Percentiles rank a stretch among this genome's conserved stretches.
These are phyloP conservation scores for Drosophila prolongata DNA, from an alignment of 2,888 invertebrate genomes.

Conservation along the genomic window DNA sequence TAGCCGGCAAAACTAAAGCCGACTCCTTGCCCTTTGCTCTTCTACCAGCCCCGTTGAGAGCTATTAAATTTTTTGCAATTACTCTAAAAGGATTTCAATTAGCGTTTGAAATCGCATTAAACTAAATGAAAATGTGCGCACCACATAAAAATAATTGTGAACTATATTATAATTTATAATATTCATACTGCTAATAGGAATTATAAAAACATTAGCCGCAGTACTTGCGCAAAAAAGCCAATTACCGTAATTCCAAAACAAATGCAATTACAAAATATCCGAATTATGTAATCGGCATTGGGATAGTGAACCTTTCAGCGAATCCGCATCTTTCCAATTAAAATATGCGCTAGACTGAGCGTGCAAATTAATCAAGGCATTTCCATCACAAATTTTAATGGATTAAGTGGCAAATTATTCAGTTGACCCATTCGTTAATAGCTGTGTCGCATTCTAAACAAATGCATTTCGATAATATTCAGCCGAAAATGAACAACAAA, in stretches of 20 bases:
- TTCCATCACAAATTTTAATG: constrained; percentile 17
- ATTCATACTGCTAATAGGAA: constrained; percentile 42
- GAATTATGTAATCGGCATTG: constrained; percentile 24
- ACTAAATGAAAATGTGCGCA: constrained; percentile 49
- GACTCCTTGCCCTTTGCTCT: constrained; percentile 4
- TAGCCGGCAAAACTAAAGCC: constrained; percentile 5
- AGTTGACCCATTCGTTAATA: constrained; percentile 35
- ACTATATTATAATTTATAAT: constrained; percentile 25
- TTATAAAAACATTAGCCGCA: constrained; percentile 48
- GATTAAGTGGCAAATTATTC: constrained; percentile 25
- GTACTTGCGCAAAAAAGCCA: constrained; percentile 42
- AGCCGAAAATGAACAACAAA: constrained; percentile 43
- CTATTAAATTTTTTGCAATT: constrained; percentile 67
- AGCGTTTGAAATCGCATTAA: constrained; percentile 57
- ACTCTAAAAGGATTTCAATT: constrained; percentile 78
- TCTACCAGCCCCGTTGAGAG: constrained; percentile 12
- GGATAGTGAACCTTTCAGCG: constrained; percentile 3
- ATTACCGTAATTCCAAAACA: constrained; percentile 65
- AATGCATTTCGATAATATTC: constrained; percentile 28
- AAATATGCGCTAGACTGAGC: constrained; percentile 2
- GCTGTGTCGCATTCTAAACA: constrained; percentile 23
- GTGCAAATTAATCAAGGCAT: constrained; percentile 31
- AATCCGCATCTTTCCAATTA: constrained; percentile 14
- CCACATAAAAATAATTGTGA: constrained; percentile 25
- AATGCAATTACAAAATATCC: constrained; percentile 68